These are phyloP conservation scores for Sula dactylatra DNA, from an alignment of 2,113 vertebrate genomes.

Conservation along the genomic window DNA sequence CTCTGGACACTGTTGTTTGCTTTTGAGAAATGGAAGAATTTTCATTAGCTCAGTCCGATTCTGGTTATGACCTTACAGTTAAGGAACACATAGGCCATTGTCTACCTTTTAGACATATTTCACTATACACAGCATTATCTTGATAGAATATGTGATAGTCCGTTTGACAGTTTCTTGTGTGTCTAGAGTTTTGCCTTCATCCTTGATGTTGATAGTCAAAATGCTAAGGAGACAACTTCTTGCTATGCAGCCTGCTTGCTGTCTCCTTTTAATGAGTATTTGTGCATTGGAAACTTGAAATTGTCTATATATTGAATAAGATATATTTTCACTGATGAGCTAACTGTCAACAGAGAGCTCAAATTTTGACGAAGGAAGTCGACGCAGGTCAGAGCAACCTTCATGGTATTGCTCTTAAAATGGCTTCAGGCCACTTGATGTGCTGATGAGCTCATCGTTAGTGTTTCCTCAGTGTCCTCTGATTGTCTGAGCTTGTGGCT, in stretches of 20 bases:
- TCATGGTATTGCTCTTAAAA: neutral
- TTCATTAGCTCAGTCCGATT: neutral
- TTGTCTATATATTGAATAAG: neutral
- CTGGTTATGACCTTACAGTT: neutral
- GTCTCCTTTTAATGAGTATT: neutral
- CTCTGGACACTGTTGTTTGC: neutral
- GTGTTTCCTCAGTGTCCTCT: neutral
- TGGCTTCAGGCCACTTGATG: neutral
- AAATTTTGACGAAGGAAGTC: neutral
- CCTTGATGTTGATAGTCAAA: too few relatives aligned
- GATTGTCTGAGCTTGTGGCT: neutral
- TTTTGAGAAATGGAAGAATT: neutral
- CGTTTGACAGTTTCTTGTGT: neutral
- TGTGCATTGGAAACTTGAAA: neutral
- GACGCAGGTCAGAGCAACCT: neutral
- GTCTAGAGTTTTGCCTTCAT: neutral
- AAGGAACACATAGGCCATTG: neutral
- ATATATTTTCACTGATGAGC: neutral
- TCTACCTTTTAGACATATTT: neutral
- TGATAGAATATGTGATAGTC: neutral
- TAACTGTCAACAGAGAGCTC: neutral
- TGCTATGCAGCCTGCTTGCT: neutral
- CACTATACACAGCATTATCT: neutral
- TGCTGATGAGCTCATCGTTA: neutral
- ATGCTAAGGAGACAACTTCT: neutral